These are phyloP conservation scores for Cephalotes varians DNA, from an alignment of 2,888 invertebrate genomes.

Conservation along the genomic window DNA sequence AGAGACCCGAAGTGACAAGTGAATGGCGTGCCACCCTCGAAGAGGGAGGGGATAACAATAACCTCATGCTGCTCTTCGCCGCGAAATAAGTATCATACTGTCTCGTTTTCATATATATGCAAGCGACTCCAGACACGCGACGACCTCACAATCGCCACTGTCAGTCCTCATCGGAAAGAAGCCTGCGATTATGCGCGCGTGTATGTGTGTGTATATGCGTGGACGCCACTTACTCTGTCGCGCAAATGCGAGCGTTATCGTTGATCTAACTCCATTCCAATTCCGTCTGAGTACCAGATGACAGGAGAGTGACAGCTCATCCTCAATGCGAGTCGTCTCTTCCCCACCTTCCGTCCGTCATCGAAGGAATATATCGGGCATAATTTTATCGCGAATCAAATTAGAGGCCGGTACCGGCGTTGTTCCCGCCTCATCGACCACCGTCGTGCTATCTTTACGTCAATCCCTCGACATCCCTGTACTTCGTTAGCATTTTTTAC, in stretches of 20 bases:
- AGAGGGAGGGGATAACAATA: conserved; percentile 65
- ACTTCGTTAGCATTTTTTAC: neutral
- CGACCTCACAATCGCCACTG: conserved; percentile 57
- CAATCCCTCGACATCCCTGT: neutral
- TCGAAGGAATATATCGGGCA: conserved; percentile 59
- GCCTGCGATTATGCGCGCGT: conserved; percentile 26
- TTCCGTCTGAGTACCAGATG: conserved; percentile 66
- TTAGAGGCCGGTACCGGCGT: conserved; percentile 34
- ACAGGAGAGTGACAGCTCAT: conserved; percentile 69
- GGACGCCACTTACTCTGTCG: conserved; percentile 43
- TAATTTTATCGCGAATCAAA: conserved; percentile 68
- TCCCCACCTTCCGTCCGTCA: conserved; percentile 41
- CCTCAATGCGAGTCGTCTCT: conserved; percentile 60
- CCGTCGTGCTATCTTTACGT: neutral
- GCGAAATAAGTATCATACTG: conserved; percentile 66
- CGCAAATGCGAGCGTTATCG: conserved; percentile 61
- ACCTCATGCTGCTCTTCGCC: conserved; percentile 52
- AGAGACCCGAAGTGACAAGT: conserved; percentile 72
- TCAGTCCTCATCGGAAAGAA: conserved; percentile 38
- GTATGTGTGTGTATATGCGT: conserved; percentile 16
- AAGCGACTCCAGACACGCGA: conserved; percentile 61
- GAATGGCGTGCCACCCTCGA: conserved; percentile 71
- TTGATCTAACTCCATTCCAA: conserved; percentile 73
- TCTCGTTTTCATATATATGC: conserved; percentile 52
- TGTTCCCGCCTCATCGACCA: conserved; percentile 3